Conservation (phyloP, 2,797 vertebrate species). For the Crenichthys baileyi region DNA sequence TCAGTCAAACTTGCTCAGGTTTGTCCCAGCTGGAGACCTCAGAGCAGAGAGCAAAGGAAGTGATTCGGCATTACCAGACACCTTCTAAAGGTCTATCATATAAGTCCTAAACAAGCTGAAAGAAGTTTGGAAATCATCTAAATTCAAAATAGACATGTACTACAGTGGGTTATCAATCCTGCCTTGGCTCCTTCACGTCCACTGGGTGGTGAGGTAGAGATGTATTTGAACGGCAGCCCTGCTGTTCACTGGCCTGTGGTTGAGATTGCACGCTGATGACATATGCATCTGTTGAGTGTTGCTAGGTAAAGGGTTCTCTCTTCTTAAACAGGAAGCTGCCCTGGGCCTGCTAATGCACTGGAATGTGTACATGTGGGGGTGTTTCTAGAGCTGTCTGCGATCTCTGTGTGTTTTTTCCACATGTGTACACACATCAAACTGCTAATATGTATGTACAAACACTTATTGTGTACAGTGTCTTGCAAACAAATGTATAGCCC, state of each 20-base stretch:
- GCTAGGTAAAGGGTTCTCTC: constrained; percentile 63
- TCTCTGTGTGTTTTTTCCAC: constrained; percentile 15
- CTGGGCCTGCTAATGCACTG: constrained; percentile 69
- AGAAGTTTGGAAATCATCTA: constrained; percentile 17
- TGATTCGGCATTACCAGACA: constrained; percentile 26
- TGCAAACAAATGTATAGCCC: neutral
- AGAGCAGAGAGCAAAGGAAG: constrained; percentile 22
- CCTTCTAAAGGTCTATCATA: constrained; percentile 23
- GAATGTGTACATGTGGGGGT: constrained; percentile 32
- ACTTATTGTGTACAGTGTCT: constrained; percentile 6
- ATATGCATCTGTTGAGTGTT: constrained; percentile 49
- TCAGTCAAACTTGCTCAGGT: constrained; percentile 43
- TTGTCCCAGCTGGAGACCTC: constrained; percentile 13
- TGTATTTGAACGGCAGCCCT: constrained; percentile 43
- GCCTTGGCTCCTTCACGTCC: constrained; percentile 58
- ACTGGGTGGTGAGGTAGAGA: constrained; percentile 74
- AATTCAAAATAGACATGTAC: constrained; percentile 13
- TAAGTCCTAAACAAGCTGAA: constrained; percentile 20
- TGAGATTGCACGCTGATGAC: constrained; percentile 26
- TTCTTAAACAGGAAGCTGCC: constrained; percentile 60
- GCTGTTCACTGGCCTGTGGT: constrained; percentile 31
- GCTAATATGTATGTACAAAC: constrained; percentile 48
- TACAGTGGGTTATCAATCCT: constrained; percentile 18
- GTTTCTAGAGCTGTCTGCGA: constrained; percentile 14
- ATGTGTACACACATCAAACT: constrained; percentile 32